Evolutionary conservation across 2,113 vertebrate species (phyloP), one percentile per base, ranked within the genome.

Genomic region (Polypterus bichir): DNA sequence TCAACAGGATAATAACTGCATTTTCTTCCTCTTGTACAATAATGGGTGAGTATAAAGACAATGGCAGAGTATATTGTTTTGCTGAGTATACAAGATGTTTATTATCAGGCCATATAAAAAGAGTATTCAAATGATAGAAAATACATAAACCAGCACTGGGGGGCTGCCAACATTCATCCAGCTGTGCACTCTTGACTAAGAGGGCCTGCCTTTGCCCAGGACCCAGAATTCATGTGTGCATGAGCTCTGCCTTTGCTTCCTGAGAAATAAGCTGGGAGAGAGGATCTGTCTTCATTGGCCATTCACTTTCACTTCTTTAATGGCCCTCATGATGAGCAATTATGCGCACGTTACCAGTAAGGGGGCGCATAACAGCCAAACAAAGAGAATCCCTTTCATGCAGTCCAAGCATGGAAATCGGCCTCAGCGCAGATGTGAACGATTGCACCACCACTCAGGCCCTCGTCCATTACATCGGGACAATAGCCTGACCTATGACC

Each of bases 401-500:
- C 76, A 46, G 73, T 85, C 86, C 27, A 27, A 27, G 27, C 27
- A 27, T 27, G 27, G 27, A 27, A 27, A 27, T 27, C 27, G 27
- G 27, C 27, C 27, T 27, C 27, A 27, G 27, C 27, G 27, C 27
- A 27, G 27, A 27, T 27, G 27, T 27, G 27, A 27, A 27, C 27
- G 27, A 27, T 27, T 27, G 27, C 27, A 27, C 27, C 27, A 27
- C 27, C 27, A 27, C 27, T 27, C 27, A 27, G 27, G 27, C 27
- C 27, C 27, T 27, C 27, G 27, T 27, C 27, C 27, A 27, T 27
- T 27, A 27, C 27, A 27, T 27, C 27, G 27, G 27, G 27, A 83
- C 88, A 94, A 93, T 90, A 79, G 78, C 62, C 61, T 78, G 91
- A 89, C 87, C 91, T 87, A 75, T 89, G 89, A 84, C 85, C 88